A percentile compares a stretch with the other conserved stretches of the same genome.
Conservation (phyloP, 1,140 invertebrate genomes). For the Drosophila pruinosa region DNA sequence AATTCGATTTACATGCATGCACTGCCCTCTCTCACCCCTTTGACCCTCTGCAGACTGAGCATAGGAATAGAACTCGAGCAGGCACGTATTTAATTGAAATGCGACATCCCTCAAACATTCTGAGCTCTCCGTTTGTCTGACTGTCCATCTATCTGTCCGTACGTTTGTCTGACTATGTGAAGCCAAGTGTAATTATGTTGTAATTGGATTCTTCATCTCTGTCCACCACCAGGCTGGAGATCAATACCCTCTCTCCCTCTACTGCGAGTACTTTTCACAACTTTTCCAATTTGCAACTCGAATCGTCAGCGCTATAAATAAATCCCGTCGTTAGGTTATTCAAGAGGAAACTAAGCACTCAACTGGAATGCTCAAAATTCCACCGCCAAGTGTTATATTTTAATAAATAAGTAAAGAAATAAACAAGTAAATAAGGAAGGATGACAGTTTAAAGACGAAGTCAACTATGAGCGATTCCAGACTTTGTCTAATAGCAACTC, state of each 20-base stretch:
- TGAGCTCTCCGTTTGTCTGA: too few species aligned
- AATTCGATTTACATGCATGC: constrained; percentile 23
- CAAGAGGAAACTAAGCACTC: too few species aligned
- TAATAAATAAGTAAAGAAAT: too few species aligned
- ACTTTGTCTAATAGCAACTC: too few species aligned
- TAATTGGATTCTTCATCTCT: constrained; percentile 32
- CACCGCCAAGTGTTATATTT: too few species aligned
- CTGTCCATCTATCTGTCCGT: neutral
- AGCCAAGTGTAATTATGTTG: constrained; percentile 56
- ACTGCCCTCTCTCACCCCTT: neutral
- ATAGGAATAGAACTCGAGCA: neutral
- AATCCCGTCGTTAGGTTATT: neutral
- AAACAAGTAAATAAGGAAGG: too few species aligned
- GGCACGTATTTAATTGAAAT: constrained; percentile 43
- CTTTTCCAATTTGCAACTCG: neutral
- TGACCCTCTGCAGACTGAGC: neutral
- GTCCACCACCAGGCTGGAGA: neutral
- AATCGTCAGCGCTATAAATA: neutral
- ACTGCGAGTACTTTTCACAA: neutral
- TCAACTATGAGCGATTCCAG: too few species aligned
- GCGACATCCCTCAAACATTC: neutral
- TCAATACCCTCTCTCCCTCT: neutral
- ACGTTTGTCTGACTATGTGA: neutral
- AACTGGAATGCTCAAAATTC: too few species aligned
- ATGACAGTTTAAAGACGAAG: too few species aligned